Conservation (phyloP, 1,140 invertebrate genomes). For the Eumeta japonica region DNA sequence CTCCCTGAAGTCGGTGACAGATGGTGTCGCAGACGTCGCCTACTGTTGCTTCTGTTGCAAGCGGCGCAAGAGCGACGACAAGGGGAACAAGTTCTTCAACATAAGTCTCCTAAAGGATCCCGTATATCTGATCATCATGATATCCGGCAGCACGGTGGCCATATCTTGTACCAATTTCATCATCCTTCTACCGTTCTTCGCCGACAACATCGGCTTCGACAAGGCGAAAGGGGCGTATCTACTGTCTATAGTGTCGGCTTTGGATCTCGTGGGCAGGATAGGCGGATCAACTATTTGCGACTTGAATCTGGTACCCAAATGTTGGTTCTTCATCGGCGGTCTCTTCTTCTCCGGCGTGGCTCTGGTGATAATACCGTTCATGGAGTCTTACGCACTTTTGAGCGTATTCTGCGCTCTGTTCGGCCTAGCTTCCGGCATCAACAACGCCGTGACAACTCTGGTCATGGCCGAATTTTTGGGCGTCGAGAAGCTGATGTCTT, state of each 20-base stretch:
- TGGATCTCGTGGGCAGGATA: constrained; percentile 78
- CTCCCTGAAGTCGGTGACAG: constrained; percentile 66
- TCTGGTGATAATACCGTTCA: constrained; percentile 67
- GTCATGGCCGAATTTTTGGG: constrained; percentile 84
- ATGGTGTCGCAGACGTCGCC: constrained; percentile 51
- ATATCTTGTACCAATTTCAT: constrained; percentile 85
- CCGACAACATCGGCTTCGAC: constrained; percentile 66
- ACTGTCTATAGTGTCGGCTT: constrained; percentile 73
- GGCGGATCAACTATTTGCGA: constrained; percentile 80
- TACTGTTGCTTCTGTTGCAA: constrained; percentile 51
- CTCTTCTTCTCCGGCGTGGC: constrained; percentile 73
- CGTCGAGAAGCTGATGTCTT: constrained; percentile 75
- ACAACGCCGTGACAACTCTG: constrained; percentile 79
- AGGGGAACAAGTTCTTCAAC: constrained; percentile 70
- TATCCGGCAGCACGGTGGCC: constrained; percentile 80
- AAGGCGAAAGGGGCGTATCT: constrained; percentile 67
- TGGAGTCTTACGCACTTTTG: constrained; percentile 58
- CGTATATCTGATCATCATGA: constrained; percentile 75
- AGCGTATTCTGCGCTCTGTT: constrained; percentile 72
- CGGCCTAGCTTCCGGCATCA: constrained; percentile 77
- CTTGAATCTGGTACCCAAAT: constrained; percentile 70
- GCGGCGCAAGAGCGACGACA: constrained; percentile 32
- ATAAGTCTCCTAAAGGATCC: constrained; percentile 70
- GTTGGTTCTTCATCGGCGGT: constrained; percentile 77
- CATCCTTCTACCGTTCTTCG: constrained; percentile 75